Evolutionary conservation across 2,888 invertebrate genomes (phyloP), one percentile per base, ranked within the genome.

Genomic region (Carcina quercana): DNA sequence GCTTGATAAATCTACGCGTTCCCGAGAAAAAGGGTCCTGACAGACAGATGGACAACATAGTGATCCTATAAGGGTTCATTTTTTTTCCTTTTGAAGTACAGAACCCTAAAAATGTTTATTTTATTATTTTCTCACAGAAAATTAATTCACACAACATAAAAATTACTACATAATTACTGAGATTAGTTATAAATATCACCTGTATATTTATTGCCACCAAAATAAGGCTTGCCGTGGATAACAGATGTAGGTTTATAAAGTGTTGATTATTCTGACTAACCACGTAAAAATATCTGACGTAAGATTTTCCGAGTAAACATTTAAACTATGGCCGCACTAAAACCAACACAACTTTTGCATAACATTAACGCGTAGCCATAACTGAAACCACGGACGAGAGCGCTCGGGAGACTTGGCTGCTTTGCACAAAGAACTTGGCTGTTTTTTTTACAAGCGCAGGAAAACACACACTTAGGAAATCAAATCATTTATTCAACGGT

Each of bases 341-440:
- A 42, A 29, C 38, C 38, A 52, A 45, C 47, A 48, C 38, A 56
- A 57, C 53, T 62, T 58, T 49, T 51, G 58, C 56, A 60, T 60
- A 55, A 53, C 46, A 56, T 61, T 62, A 56, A 48, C 50, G 45
- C 43, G 40, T 43, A 38, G 42, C 46, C 54, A 57, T 65, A 60
- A 63, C 61, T 59, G 60, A 59, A 57, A 57, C 59, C 50, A 35
- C 46, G 34, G 39, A 17, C 35, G 28, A 41, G 36, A 33, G 32
- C 37, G 11, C 48, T 21, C 45, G 4, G 43, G 31, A 51, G 42
- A 20, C 40, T 32, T 32, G 36, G 30, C 32, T 17, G 32, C 35
- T 43, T n/a, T n/a, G n/a, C n/a, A n/a, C n/a, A n/a, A n/a, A n/a
- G n/a, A n/a, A n/a, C n/a, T n/a, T n/a, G n/a, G n/a, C n/a, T n/a